Conservation (phyloP, 2,797 vertebrate species). For the Mormyrops attenuatus region DNA sequence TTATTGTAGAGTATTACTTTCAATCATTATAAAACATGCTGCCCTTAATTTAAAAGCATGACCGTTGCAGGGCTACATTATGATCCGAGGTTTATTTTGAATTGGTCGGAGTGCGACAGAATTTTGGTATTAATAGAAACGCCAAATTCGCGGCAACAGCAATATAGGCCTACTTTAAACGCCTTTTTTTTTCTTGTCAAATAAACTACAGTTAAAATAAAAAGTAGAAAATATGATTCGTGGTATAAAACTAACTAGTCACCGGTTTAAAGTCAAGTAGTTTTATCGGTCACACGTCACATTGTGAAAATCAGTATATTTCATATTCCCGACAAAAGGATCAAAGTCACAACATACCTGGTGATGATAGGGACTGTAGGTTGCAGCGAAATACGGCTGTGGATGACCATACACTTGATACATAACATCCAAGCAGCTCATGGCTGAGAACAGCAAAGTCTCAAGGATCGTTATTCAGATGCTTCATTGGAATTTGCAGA, state of each 20-base stretch:
- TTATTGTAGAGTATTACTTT: background rate
- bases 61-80: background rate
- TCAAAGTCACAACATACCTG: conserved; percentile 67
- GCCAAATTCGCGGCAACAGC: background rate
- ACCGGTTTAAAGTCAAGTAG: background rate
- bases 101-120: background rate
- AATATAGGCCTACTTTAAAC: background rate
- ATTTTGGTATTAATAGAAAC: background rate
- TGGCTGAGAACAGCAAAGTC: conserved; percentile 64
- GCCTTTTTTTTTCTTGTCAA: background rate
- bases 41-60: background rate
- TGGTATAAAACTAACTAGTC: background rate
- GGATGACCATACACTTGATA: conserved; percentile 91
- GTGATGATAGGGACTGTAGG: conserved; percentile 83
- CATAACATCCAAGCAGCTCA: conserved; percentile 99
- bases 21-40: background rate
- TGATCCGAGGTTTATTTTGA: background rate
- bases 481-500: conserved; percentile 54
- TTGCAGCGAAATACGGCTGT: conserved; percentile 84
- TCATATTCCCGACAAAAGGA: background rate
- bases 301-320: background rate
- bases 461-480: conserved; percentile 54
- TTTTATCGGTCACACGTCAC: background rate
- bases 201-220: background rate
- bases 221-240: background rate